Percentiles rank a stretch among this genome's conserved stretches.
phyloP scores from a whole-genome alignment of 2,113 vertebrate species.

The Atlantisia rogersi region DNA sequence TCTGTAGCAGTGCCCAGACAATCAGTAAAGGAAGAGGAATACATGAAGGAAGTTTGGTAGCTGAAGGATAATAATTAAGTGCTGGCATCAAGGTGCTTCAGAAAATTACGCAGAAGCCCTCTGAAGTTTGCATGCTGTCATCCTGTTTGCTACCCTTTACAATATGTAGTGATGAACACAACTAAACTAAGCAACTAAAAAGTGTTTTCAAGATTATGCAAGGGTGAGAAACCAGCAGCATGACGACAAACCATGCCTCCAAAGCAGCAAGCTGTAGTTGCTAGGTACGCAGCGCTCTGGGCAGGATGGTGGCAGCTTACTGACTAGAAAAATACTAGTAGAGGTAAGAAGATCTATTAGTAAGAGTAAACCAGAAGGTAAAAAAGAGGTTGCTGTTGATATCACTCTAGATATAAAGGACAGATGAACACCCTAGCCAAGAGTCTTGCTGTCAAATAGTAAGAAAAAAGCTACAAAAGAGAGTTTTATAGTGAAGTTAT shows the following conservation, averaged over 20 bases:
- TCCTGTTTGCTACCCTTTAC: neutral
- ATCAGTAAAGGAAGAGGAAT: neutral
- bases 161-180: neutral
- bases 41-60: neutral
- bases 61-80: neutral
- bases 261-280: neutral
- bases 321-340: neutral
- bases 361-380: neutral
- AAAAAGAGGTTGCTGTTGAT: neutral
- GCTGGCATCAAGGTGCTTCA: neutral
- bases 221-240: neutral
- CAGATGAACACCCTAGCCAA: neutral
- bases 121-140: neutral
- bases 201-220: neutral
- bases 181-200: neutral
- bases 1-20: neutral
- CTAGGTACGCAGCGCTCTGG: neutral
- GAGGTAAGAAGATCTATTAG: neutral
- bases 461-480: neutral
- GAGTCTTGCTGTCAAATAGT: neutral
- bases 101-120: neutral
- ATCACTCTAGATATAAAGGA: neutral
- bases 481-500: neutral
- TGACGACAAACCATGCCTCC: neutral
- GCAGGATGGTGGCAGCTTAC: neutral